A percentile compares a stretch with the other conserved stretches of the same genome.
Conservation (phyloP, 1,140 invertebrate genomes). For the Batillaria attramentaria region DNA sequence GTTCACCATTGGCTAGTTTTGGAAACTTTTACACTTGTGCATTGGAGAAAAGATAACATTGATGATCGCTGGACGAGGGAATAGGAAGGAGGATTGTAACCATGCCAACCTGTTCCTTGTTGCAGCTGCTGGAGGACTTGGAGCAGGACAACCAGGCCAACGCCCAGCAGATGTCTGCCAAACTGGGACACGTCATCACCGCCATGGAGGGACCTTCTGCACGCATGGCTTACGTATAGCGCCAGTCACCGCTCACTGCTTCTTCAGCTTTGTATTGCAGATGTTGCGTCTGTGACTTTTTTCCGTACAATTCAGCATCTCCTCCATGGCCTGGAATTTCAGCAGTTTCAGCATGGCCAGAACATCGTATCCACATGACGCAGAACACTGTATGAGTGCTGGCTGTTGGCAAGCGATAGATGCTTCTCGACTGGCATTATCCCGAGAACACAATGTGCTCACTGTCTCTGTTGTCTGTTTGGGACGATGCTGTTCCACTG, state of each 20-base stretch:
- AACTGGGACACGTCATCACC: slow-evolving; percentile 61
- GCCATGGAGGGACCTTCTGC: slow-evolving; percentile 61
- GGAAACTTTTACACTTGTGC: neutral
- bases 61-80: too few relatives aligned
- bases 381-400: neutral
- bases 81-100: too few relatives aligned
- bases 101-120: too few relatives aligned
- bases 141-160: slow-evolving; percentile 54
- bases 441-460: too few relatives aligned
- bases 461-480: too few relatives aligned
- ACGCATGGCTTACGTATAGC: slow-evolving; percentile 58
- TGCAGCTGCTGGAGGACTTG: slow-evolving; percentile 52
- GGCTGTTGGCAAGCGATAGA: neutral
- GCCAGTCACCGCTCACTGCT: neutral
- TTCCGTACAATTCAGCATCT: neutral
- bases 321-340: neutral
- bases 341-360: neutral
- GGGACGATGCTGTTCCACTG: too few relatives aligned
- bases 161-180: slow-evolving; percentile 59
- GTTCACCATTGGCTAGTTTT: too few relatives aligned
- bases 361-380: neutral
- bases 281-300: neutral
- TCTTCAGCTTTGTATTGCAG: neutral
- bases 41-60: slow-evolving; percentile 9
- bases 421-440: too few relatives aligned